Percentiles rank a stretch among this genome's conserved stretches.
These are phyloP conservation scores for Aethes cnicana DNA, from an alignment of 2,888 invertebrate genomes.

Conservation along the genomic window DNA sequence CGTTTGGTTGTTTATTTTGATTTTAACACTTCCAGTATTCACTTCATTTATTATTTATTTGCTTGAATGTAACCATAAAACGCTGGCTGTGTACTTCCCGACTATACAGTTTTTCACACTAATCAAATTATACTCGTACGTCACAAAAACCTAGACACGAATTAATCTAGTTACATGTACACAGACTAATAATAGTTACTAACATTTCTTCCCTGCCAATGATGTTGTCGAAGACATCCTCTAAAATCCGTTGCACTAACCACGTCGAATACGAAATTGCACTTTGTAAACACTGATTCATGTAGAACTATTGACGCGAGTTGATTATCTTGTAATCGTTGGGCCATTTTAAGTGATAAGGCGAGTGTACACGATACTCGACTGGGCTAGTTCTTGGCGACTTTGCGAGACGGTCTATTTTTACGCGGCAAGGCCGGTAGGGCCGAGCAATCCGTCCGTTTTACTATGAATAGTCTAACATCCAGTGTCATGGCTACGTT, in stretches of 20 bases:
- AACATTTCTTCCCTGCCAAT: constrained; percentile 67
- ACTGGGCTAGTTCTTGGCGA: constrained; percentile 62
- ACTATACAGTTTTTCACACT: background rate
- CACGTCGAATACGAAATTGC: constrained; percentile 59
- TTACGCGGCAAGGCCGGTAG: constrained; percentile 71
- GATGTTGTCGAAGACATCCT: constrained; percentile 73
- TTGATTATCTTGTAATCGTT: constrained; percentile 68
- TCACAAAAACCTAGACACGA: constrained; percentile 7
- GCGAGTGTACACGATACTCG: constrained; percentile 53
- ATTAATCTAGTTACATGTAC: constrained; percentile 12
- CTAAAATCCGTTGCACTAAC: constrained; percentile 56
- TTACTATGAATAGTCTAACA: constrained; percentile 45
- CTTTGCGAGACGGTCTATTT: constrained; percentile 62
- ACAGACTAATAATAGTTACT: constrained; percentile 58
- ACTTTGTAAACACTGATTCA: constrained; percentile 62
- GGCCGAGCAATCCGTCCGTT: constrained; percentile 57
- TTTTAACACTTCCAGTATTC: background rate
- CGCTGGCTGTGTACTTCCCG: background rate
- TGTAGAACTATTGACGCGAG: constrained; percentile 54
- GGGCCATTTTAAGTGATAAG: constrained; percentile 79
- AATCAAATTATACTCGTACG: constrained; percentile 29
- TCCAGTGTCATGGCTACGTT: constrained; percentile 31
- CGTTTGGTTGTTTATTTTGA: constrained; percentile 4
- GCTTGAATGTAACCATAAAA: too few relatives aligned
- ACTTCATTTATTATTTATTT: constrained; percentile 6